Percentiles rank a stretch among this genome's conserved stretches.
phyloP scores from a whole-genome alignment of 2,888 invertebrate species.

The Chromoteleia sp. region DNA sequence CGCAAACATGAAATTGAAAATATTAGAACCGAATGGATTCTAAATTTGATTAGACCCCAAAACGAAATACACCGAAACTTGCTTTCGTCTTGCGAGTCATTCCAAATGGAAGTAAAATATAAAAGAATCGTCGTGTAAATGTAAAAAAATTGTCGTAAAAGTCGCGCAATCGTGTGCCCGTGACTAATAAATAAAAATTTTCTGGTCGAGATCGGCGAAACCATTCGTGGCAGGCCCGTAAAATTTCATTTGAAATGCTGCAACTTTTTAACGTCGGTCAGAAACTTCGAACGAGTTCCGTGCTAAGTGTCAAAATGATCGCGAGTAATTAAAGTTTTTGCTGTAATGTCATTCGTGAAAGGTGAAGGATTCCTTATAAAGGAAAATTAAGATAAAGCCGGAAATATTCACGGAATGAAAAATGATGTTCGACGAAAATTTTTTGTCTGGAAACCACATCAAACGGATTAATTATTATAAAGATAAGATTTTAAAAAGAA shows the following conservation, averaged over 20 bases:
- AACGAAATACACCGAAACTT: no score
- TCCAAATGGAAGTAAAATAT: conserved; percentile 14
- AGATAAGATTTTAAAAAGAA: no score
- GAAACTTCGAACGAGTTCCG: conserved; percentile 31
- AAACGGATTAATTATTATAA: not conserved
- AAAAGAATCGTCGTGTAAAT: not conserved
- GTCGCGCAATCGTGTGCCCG: not conserved
- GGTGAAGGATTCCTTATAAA: conserved; percentile 25
- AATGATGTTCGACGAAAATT: not conserved
- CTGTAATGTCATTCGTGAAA: conserved; percentile 37
- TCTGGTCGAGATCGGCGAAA: conserved; percentile 2
- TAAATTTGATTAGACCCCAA: conserved; percentile 32
- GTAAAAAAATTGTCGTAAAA: not conserved
- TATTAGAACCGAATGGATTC: conserved; percentile 23
- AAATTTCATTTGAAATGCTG: conserved; percentile 20
- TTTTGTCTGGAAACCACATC: not conserved
- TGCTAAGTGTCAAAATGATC: conserved; percentile 43
- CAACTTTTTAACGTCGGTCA: conserved; percentile 35
- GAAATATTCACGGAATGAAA: conserved; percentile 20
- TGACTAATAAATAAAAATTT: not conserved
- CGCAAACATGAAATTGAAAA: conserved; percentile 26
- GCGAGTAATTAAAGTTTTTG: conserved; percentile 57
- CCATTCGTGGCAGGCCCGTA: not conserved
- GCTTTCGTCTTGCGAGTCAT: conserved; percentile 19
- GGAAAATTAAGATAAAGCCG: conserved; percentile 34